Evolutionary conservation across 1,140 invertebrate species (phyloP).

Genomic region (Drosophila sulfurigaster): DNA sequence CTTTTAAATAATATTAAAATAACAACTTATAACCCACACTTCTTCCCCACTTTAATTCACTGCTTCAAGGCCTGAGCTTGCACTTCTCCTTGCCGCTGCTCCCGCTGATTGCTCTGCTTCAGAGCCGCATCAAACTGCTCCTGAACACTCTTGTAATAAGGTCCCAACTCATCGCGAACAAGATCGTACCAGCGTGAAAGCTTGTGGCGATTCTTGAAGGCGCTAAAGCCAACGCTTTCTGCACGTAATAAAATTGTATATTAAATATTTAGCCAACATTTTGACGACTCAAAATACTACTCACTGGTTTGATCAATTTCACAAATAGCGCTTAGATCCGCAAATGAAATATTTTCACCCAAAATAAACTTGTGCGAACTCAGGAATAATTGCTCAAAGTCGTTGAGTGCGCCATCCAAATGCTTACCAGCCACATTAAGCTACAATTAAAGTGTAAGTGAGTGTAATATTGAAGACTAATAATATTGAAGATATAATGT

Average conservation of each 20-base stretch:
- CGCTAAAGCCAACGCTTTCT: conserved; percentile 88
- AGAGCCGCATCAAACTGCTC: conserved; percentile 73
- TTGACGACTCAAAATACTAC: conserved; percentile 52
- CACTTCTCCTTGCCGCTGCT: conserved; percentile 56
- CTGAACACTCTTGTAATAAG: conserved; percentile 69
- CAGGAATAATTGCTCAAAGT: conserved; percentile 89
- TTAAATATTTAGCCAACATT: background rate
- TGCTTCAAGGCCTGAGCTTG: conserved; percentile 61
- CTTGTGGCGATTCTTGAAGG: conserved; percentile 86
- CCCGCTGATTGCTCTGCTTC: conserved; percentile 50
- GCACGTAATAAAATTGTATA: background rate
- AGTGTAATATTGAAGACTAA: too few relatives aligned
- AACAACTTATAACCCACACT: too few relatives aligned
- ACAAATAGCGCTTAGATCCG: conserved; percentile 92
- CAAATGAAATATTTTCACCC: conserved; percentile 90
- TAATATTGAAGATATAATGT: too few relatives aligned
- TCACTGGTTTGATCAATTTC: conserved; percentile 93
- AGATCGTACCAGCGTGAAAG: conserved; percentile 88
- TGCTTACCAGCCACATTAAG: conserved; percentile 85
- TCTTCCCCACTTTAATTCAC: background rate
- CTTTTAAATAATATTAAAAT: too few relatives aligned
- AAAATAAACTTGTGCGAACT: conserved; percentile 88
- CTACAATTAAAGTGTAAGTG: conserved; percentile 26
- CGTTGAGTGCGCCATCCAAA: conserved; percentile 87
- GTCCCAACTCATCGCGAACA: conserved; percentile 87